phyloP scores from a whole-genome alignment of 2,113 vertebrate species.

The Myodes glareolus region DNA sequence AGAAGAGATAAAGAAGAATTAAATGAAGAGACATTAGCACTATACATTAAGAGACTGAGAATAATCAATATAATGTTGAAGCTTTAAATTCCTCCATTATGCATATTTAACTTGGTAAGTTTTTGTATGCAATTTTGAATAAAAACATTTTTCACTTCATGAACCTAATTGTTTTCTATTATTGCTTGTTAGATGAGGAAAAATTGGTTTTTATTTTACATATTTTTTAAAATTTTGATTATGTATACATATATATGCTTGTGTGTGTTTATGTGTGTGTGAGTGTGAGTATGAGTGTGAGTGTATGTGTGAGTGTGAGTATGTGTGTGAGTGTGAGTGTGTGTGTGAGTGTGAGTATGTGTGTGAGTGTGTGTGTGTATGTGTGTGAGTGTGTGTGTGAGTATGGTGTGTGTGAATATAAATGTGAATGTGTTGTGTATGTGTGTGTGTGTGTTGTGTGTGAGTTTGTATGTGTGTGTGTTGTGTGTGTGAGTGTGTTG shows the following conservation, averaged over 20 bases:
- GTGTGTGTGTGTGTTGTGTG: too few species aligned
- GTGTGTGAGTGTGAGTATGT: too few species aligned
- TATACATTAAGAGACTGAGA: background rate
- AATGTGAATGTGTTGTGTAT: too few species aligned
- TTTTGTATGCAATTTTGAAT: background rate
- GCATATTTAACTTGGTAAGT: background rate
- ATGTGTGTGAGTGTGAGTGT: too few species aligned
- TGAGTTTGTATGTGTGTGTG: too few species aligned
- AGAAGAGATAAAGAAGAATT: background rate
- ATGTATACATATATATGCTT: too few species aligned
- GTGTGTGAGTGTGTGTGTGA: too few species aligned
- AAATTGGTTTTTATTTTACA: background rate
- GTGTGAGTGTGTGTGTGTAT: too few species aligned
- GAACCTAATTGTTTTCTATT: background rate
- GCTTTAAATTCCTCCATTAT: background rate
- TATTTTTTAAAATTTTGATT: background rate
- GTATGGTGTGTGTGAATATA: too few species aligned
- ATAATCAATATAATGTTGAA: background rate
- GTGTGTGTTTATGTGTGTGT: background rate
- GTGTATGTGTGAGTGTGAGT: background rate
- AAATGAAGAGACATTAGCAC: background rate
- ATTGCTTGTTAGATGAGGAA: background rate
- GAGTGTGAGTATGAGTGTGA: background rate
- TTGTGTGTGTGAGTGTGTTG: background rate
- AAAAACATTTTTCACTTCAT: slow-evolving; percentile 13